Evolutionary conservation across 1,140 invertebrate species (phyloP).

Genomic region (Leptoteleia sp.): DNA sequence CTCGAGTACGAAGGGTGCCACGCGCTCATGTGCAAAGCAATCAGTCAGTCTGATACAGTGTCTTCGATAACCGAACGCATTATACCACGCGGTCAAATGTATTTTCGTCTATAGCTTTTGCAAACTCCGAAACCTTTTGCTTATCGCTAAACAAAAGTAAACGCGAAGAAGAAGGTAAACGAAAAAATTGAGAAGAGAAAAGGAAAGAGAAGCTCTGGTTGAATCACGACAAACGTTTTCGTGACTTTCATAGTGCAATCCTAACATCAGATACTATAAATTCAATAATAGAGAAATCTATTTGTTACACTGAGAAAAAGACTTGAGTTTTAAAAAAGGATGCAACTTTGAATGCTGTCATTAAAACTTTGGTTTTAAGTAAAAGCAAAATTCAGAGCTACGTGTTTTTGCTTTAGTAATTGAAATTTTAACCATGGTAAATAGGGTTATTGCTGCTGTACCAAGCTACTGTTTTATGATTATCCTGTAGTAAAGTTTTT

Average conservation of each 20-base stretch:
- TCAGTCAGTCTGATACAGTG: conserved; percentile 53
- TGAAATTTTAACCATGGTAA: too few relatives aligned
- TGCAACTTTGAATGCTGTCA: too few relatives aligned
- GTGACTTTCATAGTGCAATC: conserved; percentile 41
- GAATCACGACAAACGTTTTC: conserved; percentile 40
- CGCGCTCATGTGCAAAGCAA: conserved; percentile 15
- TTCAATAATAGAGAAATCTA: conserved; percentile 62
- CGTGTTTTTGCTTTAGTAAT: too few relatives aligned
- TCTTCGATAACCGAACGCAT: conserved; percentile 45
- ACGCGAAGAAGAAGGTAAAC: too few relatives aligned
- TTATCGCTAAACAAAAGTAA: conserved; percentile 29
- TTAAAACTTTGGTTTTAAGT: too few relatives aligned
- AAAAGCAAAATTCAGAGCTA: too few relatives aligned
- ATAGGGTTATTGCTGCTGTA: too few relatives aligned
- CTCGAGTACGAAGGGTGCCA: conserved; percentile 37
- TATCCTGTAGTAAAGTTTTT: too few relatives aligned
- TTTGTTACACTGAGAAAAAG: too few relatives aligned
- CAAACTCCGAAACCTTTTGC: conserved; percentile 53
- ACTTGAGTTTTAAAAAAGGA: too few relatives aligned
- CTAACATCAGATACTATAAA: conserved; percentile 30
- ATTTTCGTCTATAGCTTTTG: conserved; percentile 50
- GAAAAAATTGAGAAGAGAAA: too few relatives aligned
- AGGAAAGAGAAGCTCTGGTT: conserved; percentile 29
- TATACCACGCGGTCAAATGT: conserved; percentile 46
- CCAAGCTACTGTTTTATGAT: too few relatives aligned